phyloP scores from a whole-genome alignment of 2,797 vertebrate species.

The Pipistrellus kuhlii region DNA sequence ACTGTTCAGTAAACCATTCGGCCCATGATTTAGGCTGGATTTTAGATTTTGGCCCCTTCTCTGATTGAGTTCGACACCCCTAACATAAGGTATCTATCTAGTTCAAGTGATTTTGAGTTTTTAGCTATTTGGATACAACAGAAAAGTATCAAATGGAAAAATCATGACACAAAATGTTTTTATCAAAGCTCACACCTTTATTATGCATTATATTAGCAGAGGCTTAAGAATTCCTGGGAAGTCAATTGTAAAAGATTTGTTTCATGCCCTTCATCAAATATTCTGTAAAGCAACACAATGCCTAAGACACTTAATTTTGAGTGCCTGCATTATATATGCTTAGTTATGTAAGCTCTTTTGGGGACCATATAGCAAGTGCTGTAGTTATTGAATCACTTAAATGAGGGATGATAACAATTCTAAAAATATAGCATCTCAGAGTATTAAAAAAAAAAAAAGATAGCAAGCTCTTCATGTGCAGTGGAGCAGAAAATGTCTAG shows the following conservation, averaged over 20 bases:
- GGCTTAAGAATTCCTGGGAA: slow-evolving; percentile 39
- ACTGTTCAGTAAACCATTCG: too few species aligned
- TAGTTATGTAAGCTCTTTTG: slow-evolving; percentile 51
- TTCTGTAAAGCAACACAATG: not conserved
- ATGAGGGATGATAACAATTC: slow-evolving; percentile 21
- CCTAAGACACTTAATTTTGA: slow-evolving; percentile 33
- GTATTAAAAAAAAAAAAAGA: not conserved
- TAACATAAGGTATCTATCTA: not conserved
- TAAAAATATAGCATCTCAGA: slow-evolving; percentile 40
- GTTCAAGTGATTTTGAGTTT: slow-evolving; percentile 38
- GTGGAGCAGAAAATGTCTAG: slow-evolving; percentile 64
- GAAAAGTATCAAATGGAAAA: not conserved
- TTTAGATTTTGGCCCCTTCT: too few species aligned
- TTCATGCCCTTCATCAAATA: slow-evolving; percentile 23
- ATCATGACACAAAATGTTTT: not conserved
- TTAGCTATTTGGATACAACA: slow-evolving; percentile 27
- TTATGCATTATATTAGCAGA: not conserved
- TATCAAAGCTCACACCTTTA: not conserved
- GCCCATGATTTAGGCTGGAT: too few species aligned
- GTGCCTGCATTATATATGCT: slow-evolving; percentile 6
- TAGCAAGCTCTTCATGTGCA: not conserved
- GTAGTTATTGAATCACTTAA: slow-evolving; percentile 46
- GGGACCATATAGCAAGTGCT: slow-evolving; percentile 3
- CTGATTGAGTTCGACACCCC: too few species aligned
- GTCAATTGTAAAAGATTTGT: slow-evolving; percentile 7